phyloP scores from a whole-genome alignment of 1,140 invertebrate genomes.

The Magallana ariakensis region DNA sequence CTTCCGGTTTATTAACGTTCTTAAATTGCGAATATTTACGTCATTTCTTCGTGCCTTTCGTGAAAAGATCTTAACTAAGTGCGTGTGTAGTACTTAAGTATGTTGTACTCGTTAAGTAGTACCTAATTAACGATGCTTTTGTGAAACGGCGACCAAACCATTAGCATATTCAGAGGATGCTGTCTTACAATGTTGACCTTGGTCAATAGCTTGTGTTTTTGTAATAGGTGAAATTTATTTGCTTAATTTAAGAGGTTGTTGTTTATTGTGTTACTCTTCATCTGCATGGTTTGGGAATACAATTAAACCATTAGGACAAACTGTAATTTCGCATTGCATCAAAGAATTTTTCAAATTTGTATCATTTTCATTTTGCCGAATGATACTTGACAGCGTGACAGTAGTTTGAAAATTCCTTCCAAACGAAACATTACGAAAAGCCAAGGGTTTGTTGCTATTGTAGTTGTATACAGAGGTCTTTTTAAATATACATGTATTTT shows the following conservation, averaged over 20 bases:
- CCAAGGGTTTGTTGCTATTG: too few species aligned
- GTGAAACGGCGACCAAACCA: background rate
- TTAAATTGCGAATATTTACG: conserved; percentile 1
- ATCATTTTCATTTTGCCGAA: too few species aligned
- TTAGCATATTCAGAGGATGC: too few species aligned
- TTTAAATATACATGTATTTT: too few species aligned
- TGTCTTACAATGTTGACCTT: conserved; percentile 42
- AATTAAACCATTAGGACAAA: conserved; percentile 56
- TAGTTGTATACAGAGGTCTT: too few species aligned
- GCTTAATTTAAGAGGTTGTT: conserved; percentile 45
- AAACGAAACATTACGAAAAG: too few species aligned
- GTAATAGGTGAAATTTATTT: conserved; percentile 48
- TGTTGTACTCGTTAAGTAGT: background rate
- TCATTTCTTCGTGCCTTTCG: background rate
- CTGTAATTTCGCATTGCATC: too few species aligned
- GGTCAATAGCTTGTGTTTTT: conserved; percentile 41
- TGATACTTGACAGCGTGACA: too few species aligned
- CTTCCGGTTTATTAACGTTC: background rate
- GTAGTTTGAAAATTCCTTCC: too few species aligned
- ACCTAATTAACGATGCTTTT: conserved; percentile 6
- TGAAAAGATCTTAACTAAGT: background rate
- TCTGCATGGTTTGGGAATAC: conserved; percentile 54
- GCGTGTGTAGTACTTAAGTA: background rate
- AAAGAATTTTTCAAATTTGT: too few species aligned
- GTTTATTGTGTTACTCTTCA: conserved; percentile 46